phyloP scores from a whole-genome alignment of 2,888 invertebrate genomes.

The Suillia variegata region DNA sequence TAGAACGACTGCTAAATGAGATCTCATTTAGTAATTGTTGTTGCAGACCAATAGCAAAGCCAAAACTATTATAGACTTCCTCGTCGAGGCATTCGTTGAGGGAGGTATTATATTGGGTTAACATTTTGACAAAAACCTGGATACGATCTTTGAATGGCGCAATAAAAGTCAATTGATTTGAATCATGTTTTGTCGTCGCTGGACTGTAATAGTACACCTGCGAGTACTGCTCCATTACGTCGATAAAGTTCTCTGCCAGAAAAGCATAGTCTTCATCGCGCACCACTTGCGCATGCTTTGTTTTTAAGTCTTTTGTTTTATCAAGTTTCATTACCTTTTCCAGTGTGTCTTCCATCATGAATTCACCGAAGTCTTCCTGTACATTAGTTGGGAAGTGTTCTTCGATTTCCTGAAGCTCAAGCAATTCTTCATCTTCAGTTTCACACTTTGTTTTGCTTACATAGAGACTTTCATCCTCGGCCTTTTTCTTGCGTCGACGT shows the following conservation, averaged over 20 bases:
- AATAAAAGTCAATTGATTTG: constrained; percentile 37
- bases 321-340: constrained; percentile 61
- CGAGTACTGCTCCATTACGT: constrained; percentile 49
- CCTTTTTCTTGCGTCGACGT: constrained; percentile 69
- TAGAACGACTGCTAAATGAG: constrained; percentile 22
- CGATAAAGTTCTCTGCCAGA: constrained; percentile 51
- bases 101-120: constrained; percentile 46
- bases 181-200: background rate
- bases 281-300: constrained; percentile 42
- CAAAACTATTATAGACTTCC: constrained; percentile 47
- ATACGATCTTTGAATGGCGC: constrained; percentile 48
- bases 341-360: constrained; percentile 63
- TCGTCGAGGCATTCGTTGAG: constrained; percentile 50
- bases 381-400: constrained; percentile 74
- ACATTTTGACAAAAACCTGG: constrained; percentile 51
- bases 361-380: constrained; percentile 73
- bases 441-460: constrained; percentile 73
- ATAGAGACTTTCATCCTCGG: constrained; percentile 79
- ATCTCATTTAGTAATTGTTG: constrained; percentile 48
- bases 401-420: constrained; percentile 69
- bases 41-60: constrained; percentile 51
- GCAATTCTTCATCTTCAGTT: constrained; percentile 72
- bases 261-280: constrained; percentile 51
- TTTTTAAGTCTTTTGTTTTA: constrained; percentile 43
- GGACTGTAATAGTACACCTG: constrained; percentile 44